Percentiles rank a stretch among this genome's conserved stretches.
Evolutionary conservation across 2,888 invertebrate genomes (phyloP).

Genomic region (Ophion obscuratus): DNA sequence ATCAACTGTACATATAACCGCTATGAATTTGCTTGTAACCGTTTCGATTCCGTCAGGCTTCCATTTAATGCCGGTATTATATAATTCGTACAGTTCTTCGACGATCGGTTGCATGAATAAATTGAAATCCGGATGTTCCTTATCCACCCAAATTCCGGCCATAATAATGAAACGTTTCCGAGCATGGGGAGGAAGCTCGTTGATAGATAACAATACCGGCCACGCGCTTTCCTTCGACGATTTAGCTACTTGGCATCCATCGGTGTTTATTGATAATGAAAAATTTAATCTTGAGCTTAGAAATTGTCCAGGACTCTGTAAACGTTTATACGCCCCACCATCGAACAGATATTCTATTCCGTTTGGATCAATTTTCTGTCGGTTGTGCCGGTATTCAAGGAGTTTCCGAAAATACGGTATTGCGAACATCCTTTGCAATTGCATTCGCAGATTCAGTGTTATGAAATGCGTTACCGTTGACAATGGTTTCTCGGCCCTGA

Average conservation of each 20-base stretch:
- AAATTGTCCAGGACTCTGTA: slow-evolving; percentile 30
- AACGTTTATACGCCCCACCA: slow-evolving; percentile 38
- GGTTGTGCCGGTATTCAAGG: slow-evolving; percentile 25
- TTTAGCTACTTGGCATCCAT: slow-evolving; percentile 47
- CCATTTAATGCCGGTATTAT: slow-evolving; percentile 24
- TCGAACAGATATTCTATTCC: slow-evolving; percentile 52
- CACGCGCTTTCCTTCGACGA: slow-evolving; percentile 52
- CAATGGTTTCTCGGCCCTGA: slow-evolving; percentile 20
- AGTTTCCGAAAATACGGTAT: slow-evolving; percentile 28
- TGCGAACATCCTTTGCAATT: slow-evolving; percentile 32
- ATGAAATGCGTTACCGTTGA: slow-evolving; percentile 25
- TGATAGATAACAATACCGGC: slow-evolving; percentile 43
- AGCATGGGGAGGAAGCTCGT: slow-evolving; percentile 50
- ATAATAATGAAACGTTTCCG: slow-evolving; percentile 54
- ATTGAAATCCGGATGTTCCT: slow-evolving; percentile 28
- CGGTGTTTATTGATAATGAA: slow-evolving; percentile 46
- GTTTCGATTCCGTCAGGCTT: background rate
- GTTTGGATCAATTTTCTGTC: slow-evolving; percentile 26
- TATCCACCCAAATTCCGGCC: slow-evolving; percentile 56
- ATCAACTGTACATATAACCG: slow-evolving; percentile 23
- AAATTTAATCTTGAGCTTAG: slow-evolving; percentile 33
- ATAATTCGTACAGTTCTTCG: slow-evolving; percentile 17
- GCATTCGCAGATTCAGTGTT: slow-evolving; percentile 23
- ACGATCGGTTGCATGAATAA: slow-evolving; percentile 15
- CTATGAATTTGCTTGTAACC: slow-evolving; percentile 34